Conservation (phyloP, 2,888 invertebrate genomes). For the Branchipolynoe longqiensis region DNA sequence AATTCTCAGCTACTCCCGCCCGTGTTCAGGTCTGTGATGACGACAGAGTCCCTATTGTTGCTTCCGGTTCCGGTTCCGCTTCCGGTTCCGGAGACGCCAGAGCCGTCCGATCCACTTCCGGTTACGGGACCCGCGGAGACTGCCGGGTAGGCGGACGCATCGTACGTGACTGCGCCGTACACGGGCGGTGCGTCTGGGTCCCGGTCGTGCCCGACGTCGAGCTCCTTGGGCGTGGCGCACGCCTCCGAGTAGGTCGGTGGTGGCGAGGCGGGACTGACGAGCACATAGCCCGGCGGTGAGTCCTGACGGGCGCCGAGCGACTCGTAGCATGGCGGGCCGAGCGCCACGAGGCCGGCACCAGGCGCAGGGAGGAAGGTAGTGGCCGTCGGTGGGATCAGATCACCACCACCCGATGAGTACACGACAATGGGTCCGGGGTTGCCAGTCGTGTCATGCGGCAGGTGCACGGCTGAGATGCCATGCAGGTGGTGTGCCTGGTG, state of each 20-base stretch:
- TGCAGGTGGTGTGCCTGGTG: too few relatives aligned
- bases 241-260: constrained; percentile 31
- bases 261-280: constrained; percentile 41
- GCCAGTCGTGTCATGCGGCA: not conserved
- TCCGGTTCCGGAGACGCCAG: too few relatives aligned
- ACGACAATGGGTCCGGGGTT: constrained; percentile 29
- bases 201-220: not conserved
- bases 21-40: constrained; percentile 22
- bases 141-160: not conserved
- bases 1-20: not conserved
- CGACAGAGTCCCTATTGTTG: constrained; percentile 6
- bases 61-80: too few relatives aligned
- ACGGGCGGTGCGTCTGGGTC: not conserved
- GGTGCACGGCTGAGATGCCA: not conserved
- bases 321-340: constrained; percentile 44
- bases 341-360: not conserved
- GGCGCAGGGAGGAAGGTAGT: not conserved
- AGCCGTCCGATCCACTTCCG: too few relatives aligned
- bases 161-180: constrained; percentile 9
- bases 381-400: not conserved
- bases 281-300: constrained; percentile 8
- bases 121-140: too few relatives aligned
- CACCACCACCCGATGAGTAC: constrained; percentile 4
- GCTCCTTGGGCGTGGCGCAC: constrained; percentile 17
- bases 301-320: not conserved